Percentiles rank a stretch among this genome's conserved stretches.
phyloP scores from a whole-genome alignment of 2,888 invertebrate species.

The Drosophila buzzatii region DNA sequence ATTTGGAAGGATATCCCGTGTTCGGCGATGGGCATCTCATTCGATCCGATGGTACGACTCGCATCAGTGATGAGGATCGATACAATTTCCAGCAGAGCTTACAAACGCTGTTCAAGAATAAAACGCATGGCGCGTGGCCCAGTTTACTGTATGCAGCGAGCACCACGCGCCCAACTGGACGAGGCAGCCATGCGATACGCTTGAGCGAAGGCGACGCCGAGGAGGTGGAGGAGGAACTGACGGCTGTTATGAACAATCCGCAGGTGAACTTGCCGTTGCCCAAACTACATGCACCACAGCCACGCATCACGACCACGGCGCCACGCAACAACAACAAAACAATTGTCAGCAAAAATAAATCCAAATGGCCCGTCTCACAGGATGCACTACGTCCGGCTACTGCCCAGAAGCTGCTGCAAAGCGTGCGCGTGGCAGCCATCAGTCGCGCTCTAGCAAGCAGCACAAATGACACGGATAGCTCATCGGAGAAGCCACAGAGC shows the following conservation, averaged over 20 bases:
- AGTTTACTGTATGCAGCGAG: constrained; percentile 60
- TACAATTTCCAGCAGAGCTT: constrained; percentile 73
- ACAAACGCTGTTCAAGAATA: constrained; percentile 68
- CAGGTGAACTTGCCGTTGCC: constrained; percentile 58
- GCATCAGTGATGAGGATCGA: constrained; percentile 84
- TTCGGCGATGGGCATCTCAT: constrained; percentile 73
- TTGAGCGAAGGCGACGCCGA: constrained; percentile 11
- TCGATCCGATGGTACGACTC: constrained; percentile 83
- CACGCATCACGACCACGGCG: constrained; percentile 67
- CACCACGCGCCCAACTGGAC: constrained; percentile 50
- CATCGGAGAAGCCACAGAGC: constrained; percentile 81
- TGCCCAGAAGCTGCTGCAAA: constrained; percentile 54
- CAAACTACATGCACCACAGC: constrained; percentile 27
- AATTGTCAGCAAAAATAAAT: constrained; percentile 78
- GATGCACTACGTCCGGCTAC: constrained; percentile 68
- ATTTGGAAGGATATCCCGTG: constrained; percentile 72
- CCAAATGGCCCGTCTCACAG: constrained; percentile 82
- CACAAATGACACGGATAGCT: constrained; percentile 45
- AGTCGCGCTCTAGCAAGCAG: constrained; percentile 20
- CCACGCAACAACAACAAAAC: constrained; percentile 76
- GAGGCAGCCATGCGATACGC: constrained; percentile 12
- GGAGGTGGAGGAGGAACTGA: constrained; percentile 61
- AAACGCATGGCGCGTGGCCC: constrained; percentile 71
- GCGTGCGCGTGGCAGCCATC: constrained; percentile 35
- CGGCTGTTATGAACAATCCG: constrained; percentile 80